Evolutionary conservation across 2,888 invertebrate genomes (phyloP).

Genomic region (Galerucella calmariensis): DNA sequence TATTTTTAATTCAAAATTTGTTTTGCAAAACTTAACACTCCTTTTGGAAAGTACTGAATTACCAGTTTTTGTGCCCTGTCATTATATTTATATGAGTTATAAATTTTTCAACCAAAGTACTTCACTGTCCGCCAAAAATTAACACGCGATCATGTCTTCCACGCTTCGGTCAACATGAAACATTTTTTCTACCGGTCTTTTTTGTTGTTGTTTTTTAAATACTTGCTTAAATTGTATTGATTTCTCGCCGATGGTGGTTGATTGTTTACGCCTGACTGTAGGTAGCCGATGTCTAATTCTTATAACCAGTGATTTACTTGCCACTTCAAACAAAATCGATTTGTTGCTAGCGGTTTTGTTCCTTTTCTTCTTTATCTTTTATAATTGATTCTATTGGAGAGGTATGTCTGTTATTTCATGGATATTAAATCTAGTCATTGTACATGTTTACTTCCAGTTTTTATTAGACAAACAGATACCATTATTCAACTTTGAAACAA

Average conservation of each 20-base stretch:
- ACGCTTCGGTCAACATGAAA: slow-evolving; percentile 21
- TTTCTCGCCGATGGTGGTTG: slow-evolving; percentile 34
- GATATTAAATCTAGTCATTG: slow-evolving; percentile 19
- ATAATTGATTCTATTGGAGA: slow-evolving; percentile 20
- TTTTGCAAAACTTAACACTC: neutral
- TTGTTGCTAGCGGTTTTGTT: slow-evolving; percentile 28
- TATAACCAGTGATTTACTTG: slow-evolving; percentile 44
- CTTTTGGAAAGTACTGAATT: slow-evolving; percentile 4
- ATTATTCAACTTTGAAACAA: neutral
- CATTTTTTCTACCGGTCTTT: slow-evolving; percentile 24
- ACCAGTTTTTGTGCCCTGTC: neutral
- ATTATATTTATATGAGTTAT: neutral
- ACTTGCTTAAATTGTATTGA: slow-evolving; percentile 41
- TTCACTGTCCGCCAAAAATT: slow-evolving; percentile 10
- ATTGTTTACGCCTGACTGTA: slow-evolving; percentile 43
- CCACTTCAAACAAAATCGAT: slow-evolving; percentile 44
- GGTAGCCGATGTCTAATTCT: slow-evolving; percentile 39
- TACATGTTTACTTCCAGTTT: neutral
- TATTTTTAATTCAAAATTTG: neutral
- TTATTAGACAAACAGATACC: neutral
- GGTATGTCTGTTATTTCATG: slow-evolving; percentile 26
- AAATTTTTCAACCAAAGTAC: neutral
- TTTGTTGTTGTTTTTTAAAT: slow-evolving; percentile 28
- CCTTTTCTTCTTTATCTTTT: slow-evolving; percentile 22
- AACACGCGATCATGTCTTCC: slow-evolving; percentile 26